Conservation (phyloP, 2,797 vertebrate species). For the Orientallactaga sibirica region DNA sequence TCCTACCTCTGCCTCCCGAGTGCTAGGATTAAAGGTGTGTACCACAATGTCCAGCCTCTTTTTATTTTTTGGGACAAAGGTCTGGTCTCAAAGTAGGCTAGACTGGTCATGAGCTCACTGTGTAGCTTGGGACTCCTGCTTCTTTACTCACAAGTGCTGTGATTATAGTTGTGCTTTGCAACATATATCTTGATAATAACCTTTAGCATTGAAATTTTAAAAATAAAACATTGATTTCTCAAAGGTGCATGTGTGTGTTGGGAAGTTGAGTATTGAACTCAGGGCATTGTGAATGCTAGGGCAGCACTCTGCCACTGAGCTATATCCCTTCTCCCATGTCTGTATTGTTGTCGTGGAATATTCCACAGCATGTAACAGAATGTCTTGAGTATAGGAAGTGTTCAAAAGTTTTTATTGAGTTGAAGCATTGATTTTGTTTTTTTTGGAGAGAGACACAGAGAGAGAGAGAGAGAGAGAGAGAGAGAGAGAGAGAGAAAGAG, state of each 20-base stretch:
- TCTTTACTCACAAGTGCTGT: too few species aligned
- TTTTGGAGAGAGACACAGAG: too few species aligned
- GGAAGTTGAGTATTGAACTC: background rate
- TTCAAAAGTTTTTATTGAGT: background rate
- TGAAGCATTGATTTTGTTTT: background rate
- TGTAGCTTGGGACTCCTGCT: too few species aligned
- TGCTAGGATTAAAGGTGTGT: too few species aligned
- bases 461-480: too few species aligned
- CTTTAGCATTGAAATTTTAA: background rate
- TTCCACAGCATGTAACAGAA: background rate
- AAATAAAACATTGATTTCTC: slow-evolving; percentile 21
- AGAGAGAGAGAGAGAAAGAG: too few species aligned
- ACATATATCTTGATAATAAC: background rate
- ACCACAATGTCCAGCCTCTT: too few species aligned
- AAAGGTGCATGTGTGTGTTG: background rate
- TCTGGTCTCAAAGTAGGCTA: too few species aligned
- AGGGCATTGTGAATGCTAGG: background rate
- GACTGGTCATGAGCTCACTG: too few species aligned
- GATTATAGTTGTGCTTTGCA: too few species aligned
- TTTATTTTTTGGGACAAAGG: too few species aligned
- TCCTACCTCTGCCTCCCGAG: too few species aligned
- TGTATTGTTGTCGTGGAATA: slow-evolving; percentile 32
- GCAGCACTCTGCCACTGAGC: background rate
- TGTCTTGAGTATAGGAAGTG: background rate
- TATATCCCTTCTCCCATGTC: background rate